These are phyloP conservation scores for Cygnus buccinator DNA, from an alignment of 2,113 vertebrate species.

Conservation along the genomic window DNA sequence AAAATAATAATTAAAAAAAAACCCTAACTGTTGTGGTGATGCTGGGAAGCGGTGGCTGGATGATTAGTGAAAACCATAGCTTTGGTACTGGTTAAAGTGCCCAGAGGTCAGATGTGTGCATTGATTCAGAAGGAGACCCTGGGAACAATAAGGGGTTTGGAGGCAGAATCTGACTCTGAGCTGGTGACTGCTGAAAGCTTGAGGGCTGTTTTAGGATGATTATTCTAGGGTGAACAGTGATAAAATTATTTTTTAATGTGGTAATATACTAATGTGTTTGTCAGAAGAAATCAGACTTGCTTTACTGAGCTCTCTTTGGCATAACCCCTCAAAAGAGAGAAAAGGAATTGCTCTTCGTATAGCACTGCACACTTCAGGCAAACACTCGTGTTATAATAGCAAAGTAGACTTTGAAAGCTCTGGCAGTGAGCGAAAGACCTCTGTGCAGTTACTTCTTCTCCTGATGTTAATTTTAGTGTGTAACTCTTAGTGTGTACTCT, in stretches of 20 bases:
- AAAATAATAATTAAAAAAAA: neutral
- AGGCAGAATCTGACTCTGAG: neutral
- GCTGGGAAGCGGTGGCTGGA: neutral
- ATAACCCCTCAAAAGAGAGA: neutral
- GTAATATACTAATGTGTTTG: neutral
- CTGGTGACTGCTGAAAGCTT: neutral
- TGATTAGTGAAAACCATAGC: neutral
- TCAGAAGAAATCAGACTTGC: neutral
- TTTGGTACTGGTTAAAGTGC: neutral
- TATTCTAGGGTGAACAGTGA: neutral
- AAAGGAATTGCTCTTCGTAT: neutral
- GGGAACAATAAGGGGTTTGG: accelerated
- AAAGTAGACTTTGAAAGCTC: neutral
- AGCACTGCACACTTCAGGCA: neutral
- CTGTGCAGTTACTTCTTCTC: neutral
- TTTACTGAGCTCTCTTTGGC: neutral
- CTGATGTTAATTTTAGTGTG: neutral
- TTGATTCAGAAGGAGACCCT: neutral
- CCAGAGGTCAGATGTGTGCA: accelerated
- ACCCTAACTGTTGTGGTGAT: neutral
- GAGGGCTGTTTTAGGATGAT: neutral
- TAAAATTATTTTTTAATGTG: neutral
- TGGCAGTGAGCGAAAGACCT: neutral
- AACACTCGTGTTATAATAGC: neutral
- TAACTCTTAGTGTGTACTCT: neutral